Percentiles rank a stretch among this genome's conserved stretches.
These are phyloP conservation scores for Ectropis crepuscularia DNA, from an alignment of 2,888 invertebrate genomes.

Conservation along the genomic window DNA sequence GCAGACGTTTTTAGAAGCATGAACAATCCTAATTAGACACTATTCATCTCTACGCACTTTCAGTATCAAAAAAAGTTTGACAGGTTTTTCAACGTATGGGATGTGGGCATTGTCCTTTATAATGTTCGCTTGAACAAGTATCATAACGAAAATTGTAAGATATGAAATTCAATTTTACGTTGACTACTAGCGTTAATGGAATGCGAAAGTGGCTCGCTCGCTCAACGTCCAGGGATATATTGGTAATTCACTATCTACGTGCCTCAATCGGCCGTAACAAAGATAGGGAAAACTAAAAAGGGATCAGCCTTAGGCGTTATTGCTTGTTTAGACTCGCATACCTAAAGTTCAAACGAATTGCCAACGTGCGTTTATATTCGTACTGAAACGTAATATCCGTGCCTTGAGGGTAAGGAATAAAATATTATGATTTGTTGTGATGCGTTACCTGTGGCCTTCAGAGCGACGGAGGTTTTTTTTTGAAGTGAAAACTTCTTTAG, in stretches of 20 bases:
- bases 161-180: too few relatives aligned
- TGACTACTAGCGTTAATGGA: background rate
- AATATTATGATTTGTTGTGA: constrained; percentile 17
- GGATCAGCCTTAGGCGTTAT: constrained; percentile 33
- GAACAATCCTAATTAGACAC: too few relatives aligned
- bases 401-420: constrained; percentile 3
- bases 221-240: background rate
- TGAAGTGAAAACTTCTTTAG: too few relatives aligned
- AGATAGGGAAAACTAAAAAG: constrained; percentile 32
- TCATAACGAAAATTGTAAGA: too few relatives aligned
- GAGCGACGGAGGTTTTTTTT: background rate
- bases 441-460: background rate
- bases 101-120: too few relatives aligned
- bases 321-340: constrained; percentile 27
- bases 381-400: constrained; percentile 19
- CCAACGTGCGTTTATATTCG: constrained; percentile 11
- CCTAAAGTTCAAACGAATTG: constrained; percentile 29
- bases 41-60: too few relatives aligned
- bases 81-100: too few relatives aligned
- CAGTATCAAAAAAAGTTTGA: too few relatives aligned
- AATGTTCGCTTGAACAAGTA: too few relatives aligned
- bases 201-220: background rate
- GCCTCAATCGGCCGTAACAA: constrained; percentile 21
- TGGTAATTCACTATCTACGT: constrained; percentile 1
- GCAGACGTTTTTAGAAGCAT: too few relatives aligned